Evolutionary conservation across 2,113 vertebrate species (phyloP).

Genomic region (Philantomba maxwellii): DNA sequence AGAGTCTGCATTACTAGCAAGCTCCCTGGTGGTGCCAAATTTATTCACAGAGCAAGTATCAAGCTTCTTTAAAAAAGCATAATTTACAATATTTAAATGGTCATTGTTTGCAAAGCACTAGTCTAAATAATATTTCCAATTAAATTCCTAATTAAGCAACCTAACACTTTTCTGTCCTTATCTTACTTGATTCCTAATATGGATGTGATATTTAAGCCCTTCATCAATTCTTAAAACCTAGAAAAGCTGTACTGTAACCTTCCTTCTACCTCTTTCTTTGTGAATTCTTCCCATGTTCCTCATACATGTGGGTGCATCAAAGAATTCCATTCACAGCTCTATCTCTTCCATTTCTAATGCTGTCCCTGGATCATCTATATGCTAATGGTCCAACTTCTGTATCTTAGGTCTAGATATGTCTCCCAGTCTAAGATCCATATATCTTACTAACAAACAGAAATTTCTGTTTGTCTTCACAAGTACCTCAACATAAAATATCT

Average conservation of each 20-base stretch:
- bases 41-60: background rate
- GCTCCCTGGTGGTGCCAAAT: background rate
- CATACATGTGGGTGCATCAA: background rate
- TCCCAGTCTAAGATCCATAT: background rate
- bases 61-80: background rate
- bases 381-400: background rate
- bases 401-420: background rate
- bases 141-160: background rate
- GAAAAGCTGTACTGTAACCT: background rate
- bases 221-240: slow-evolving; percentile 11
- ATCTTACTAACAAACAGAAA: background rate
- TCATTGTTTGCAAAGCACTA: background rate
- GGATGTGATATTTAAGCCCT: background rate
- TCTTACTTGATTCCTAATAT: background rate
- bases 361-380: background rate
- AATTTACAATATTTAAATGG: background rate
- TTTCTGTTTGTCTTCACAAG: background rate
- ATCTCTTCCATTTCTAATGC: background rate
- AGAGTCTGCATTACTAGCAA: background rate
- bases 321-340: background rate
- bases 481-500: background rate
- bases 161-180: background rate
- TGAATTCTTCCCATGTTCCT: background rate
- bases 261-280: background rate
- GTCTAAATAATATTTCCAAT: slow-evolving; percentile 18